Evolutionary conservation across 1,140 invertebrate genomes (phyloP), one percentile per base, ranked within the genome.

Genomic region (Philopotamus ludificatus): DNA sequence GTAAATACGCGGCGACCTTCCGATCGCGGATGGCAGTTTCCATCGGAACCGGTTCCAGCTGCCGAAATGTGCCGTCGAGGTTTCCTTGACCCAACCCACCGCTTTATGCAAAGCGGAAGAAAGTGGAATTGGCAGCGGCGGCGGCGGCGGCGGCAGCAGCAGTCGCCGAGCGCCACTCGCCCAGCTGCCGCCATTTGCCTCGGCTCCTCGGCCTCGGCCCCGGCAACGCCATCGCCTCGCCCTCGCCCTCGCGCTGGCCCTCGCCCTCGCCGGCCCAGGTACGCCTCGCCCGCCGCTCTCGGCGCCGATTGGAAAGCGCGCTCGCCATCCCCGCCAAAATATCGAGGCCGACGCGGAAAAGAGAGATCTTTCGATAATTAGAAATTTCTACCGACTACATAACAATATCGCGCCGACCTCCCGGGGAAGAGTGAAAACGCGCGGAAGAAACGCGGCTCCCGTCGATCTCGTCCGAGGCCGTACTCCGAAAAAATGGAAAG

Each of bases 51-150:
- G 28, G 28, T 34, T 34, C 12, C 28, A 34, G 28, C 28, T 34
- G 28, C 28, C 28, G 28, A 34, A 34, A 34, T 7, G 28, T 34
- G 28, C 8, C 45, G 45, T 47, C 16, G n/a, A 15, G 28, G 12
- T 68, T 65, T 65, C 67, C 67, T 68, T 65, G 67, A 65, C 67
- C 63, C 67, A 42, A 65, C 67, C 63, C 67, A 42, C 60, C 62
- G 26, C 47, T 53, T 59, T 63, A 63, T 65, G 67, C 62, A 65
- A 65, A 68, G 44, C 42, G 67, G 57, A 68, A 68, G 67, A 68
- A 68, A 68, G 67, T 68, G 49, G 39, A 15, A 16, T 66, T 39
- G 21, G 28, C 28, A 34, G 28, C 12, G 4, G 28, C 28, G 28
- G 4, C 28, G 28, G 4, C 4, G 4, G 28, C 15, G 53, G 18